A percentile compares a stretch with the other conserved stretches of the same genome.
Conservation (phyloP, 2,888 invertebrate species). For the Papilio elwesi region DNA sequence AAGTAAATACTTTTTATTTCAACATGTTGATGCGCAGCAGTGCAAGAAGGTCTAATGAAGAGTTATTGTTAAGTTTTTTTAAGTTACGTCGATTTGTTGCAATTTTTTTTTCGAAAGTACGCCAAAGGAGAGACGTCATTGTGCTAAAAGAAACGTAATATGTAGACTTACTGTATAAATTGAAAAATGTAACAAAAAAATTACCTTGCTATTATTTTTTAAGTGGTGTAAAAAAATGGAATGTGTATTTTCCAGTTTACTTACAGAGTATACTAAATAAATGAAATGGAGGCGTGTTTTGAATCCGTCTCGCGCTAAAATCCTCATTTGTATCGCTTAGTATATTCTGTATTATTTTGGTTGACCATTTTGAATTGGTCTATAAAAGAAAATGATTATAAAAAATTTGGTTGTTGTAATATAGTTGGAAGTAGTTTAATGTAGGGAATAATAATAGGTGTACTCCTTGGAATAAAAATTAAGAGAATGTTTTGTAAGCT, state of each 20-base stretch:
- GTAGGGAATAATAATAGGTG: slow-evolving; percentile 44
- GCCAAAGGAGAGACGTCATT: slow-evolving; percentile 77
- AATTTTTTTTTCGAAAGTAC: slow-evolving; percentile 73
- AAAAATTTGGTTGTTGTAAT: slow-evolving; percentile 75
- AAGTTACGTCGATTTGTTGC: slow-evolving; percentile 71
- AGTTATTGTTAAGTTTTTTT: slow-evolving; percentile 75
- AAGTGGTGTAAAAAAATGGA: slow-evolving; percentile 57
- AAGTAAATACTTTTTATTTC: neutral
- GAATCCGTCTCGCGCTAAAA: neutral
- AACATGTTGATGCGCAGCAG: slow-evolving; percentile 11
- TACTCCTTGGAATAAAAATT: slow-evolving; percentile 51
- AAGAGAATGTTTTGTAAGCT: slow-evolving; percentile 67
- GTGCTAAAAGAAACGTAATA: slow-evolving; percentile 59
- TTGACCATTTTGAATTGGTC: slow-evolving; percentile 33
- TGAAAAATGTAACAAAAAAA: slow-evolving; percentile 73
- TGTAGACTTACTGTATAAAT: slow-evolving; percentile 72
- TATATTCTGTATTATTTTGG: slow-evolving; percentile 17
- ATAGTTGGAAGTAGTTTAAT: slow-evolving; percentile 50
- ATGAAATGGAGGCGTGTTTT: neutral
- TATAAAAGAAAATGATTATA: slow-evolving; percentile 39
- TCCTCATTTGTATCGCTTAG: slow-evolving; percentile 6
- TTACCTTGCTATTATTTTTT: slow-evolving; percentile 60
- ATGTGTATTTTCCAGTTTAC: slow-evolving; percentile 46
- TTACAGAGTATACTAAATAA: slow-evolving; percentile 26
- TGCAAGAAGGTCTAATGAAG: slow-evolving; percentile 32